These are phyloP conservation scores for Tragopan temminckii DNA, from an alignment of 2,797 vertebrate genomes.

Conservation along the genomic window DNA sequence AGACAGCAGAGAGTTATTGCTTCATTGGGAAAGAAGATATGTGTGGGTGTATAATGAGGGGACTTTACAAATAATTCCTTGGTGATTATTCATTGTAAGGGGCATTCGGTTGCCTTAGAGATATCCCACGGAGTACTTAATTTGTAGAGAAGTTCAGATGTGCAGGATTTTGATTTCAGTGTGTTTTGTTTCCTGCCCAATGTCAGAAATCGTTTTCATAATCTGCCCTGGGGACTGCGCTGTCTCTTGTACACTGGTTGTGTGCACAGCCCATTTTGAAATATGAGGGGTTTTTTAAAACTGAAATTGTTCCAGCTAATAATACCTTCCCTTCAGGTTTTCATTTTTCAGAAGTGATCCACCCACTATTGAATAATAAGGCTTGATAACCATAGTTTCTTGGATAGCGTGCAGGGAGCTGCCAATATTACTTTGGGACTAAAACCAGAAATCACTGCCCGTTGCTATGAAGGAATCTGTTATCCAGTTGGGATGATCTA, in stretches of 20 bases:
- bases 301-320: conserved; percentile 13
- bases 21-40: not conserved
- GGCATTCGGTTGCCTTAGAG: not conserved
- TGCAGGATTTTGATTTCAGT: not conserved
- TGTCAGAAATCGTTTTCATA: not conserved
- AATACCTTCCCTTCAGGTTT: conserved; percentile 44
- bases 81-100: conserved; percentile 44
- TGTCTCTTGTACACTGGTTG: not conserved
- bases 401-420: conserved; percentile 9
- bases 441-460: not conserved
- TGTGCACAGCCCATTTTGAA: not conserved
- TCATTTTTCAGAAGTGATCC: conserved; percentile 25
- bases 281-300: conserved; percentile 20
- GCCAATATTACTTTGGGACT: conserved; percentile 9
- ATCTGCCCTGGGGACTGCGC: not conserved
- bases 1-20: not conserved
- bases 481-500: not conserved
- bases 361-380: conserved; percentile 36
- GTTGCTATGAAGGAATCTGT: not conserved
- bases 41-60: conserved; percentile 45
- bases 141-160: not conserved
- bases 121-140: not conserved
- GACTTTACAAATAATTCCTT: conserved; percentile 42
- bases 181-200: not conserved
- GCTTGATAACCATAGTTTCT: conserved; percentile 39